Evolutionary conservation across 2,888 invertebrate species (phyloP).

Genomic region (Rugalucina vietnamica): DNA sequence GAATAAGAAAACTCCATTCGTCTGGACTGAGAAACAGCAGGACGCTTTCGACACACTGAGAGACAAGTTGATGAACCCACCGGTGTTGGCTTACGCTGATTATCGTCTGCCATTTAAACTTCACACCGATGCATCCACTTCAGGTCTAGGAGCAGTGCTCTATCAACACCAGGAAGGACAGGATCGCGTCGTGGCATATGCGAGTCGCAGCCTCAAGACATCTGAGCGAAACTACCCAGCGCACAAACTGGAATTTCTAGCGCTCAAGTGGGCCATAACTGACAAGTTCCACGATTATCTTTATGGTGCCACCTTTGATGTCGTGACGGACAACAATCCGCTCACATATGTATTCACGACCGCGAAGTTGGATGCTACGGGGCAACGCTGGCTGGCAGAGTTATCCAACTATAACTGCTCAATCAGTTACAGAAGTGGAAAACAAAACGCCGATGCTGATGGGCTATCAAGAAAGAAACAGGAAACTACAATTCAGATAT

Average conservation of each 20-base stretch:
- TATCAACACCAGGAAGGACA: neutral
- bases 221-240: neutral
- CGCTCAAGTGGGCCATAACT: neutral
- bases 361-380: neutral
- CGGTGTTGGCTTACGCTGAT: neutral
- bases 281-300: neutral
- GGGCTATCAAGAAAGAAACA: neutral
- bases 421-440: neutral
- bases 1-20: neutral
- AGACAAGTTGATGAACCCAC: neutral
- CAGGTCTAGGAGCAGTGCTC: neutral
- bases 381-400: neutral
- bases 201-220: neutral
- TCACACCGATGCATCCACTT: neutral
- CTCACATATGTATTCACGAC: neutral
- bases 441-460: too few species aligned
- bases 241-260: neutral
- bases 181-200: neutral
- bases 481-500: neutral
- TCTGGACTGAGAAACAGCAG: neutral
- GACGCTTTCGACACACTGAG: neutral
- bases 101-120: neutral
- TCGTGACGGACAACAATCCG: neutral
- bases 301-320: neutral
- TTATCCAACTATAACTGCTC: neutral